These are phyloP conservation scores for Drosophila mulleri DNA, from an alignment of 2,888 invertebrate species.

Conservation along the genomic window DNA sequence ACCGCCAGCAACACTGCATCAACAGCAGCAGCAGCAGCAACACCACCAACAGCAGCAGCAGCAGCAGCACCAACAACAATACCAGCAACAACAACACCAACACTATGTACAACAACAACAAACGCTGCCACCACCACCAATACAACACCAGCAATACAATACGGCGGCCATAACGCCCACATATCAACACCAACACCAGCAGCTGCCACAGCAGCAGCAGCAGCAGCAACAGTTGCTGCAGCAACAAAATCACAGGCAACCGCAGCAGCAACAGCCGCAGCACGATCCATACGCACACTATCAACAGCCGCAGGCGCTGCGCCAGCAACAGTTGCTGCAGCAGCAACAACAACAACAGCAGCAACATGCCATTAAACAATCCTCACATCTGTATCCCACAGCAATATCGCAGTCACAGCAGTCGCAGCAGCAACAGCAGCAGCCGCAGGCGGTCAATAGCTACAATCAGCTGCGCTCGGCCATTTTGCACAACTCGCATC, in stretches of 20 bases:
- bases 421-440: conserved; percentile 57
- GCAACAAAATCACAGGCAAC: conserved; percentile 52
- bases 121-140: conserved; percentile 83
- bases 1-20: conserved; percentile 57
- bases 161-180: conserved; percentile 83
- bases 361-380: conserved; percentile 82
- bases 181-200: conserved; percentile 80
- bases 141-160: conserved; percentile 85
- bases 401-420: conserved; percentile 64
- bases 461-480: conserved; percentile 84
- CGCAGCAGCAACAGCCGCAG: conserved; percentile 54
- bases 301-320: conserved; percentile 71
- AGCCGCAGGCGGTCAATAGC: conserved; percentile 75
- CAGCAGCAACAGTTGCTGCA: conserved; percentile 52
- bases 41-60: conserved; percentile 65
- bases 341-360: conserved; percentile 56
- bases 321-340: conserved; percentile 77
- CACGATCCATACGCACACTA: conserved; percentile 74
- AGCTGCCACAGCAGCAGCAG: conserved; percentile 68
- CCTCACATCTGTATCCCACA: conserved; percentile 85
- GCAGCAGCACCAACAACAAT: conserved; percentile 60
- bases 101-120: conserved; percentile 74
- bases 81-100: conserved; percentile 69
- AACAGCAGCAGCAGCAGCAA: conserved; percentile 37
- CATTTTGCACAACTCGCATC: conserved; percentile 84